phyloP scores from a whole-genome alignment of 2,888 invertebrate species.

The Campaea margaritaria region DNA sequence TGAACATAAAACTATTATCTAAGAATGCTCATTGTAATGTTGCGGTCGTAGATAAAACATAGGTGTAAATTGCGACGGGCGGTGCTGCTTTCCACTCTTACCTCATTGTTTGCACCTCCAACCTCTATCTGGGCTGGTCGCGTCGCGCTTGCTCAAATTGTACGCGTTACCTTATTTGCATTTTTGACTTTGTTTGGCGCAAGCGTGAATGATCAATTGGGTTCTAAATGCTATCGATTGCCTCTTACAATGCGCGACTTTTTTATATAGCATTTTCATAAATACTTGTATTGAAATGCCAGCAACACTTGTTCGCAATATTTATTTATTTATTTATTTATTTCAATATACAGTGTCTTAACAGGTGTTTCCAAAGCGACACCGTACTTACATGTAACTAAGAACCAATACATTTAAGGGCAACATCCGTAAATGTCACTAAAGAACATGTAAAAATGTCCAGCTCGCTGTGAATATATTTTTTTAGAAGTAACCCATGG shows the following conservation, averaged over 20 bases:
- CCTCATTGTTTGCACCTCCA: slow-evolving; percentile 55
- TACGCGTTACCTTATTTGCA: slow-evolving; percentile 41
- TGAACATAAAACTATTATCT: slow-evolving; percentile 27
- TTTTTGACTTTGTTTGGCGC: slow-evolving; percentile 27
- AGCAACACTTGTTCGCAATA: too few relatives aligned
- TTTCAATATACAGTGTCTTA: too few relatives aligned
- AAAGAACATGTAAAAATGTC: too few relatives aligned
- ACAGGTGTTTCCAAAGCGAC: too few relatives aligned
- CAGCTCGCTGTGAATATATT: too few relatives aligned
- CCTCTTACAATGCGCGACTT: background rate
- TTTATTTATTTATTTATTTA: too few relatives aligned
- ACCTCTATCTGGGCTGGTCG: slow-evolving; percentile 54
- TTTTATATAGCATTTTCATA: too few relatives aligned
- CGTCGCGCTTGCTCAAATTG: slow-evolving; percentile 48
- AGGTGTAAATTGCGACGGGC: slow-evolving; percentile 43
- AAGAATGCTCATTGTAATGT: slow-evolving; percentile 29
- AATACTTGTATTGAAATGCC: too few relatives aligned
- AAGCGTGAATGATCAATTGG: slow-evolving; percentile 14
- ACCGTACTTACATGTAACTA: too few relatives aligned
- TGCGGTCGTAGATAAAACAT: slow-evolving; percentile 31
- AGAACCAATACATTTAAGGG: too few relatives aligned
- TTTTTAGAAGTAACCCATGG: too few relatives aligned
- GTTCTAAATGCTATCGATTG: background rate
- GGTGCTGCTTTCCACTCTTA: slow-evolving; percentile 54
- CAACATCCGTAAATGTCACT: too few relatives aligned